Evolutionary conservation across 2,888 invertebrate species (phyloP).

Genomic region (Smittia aterrima): DNA sequence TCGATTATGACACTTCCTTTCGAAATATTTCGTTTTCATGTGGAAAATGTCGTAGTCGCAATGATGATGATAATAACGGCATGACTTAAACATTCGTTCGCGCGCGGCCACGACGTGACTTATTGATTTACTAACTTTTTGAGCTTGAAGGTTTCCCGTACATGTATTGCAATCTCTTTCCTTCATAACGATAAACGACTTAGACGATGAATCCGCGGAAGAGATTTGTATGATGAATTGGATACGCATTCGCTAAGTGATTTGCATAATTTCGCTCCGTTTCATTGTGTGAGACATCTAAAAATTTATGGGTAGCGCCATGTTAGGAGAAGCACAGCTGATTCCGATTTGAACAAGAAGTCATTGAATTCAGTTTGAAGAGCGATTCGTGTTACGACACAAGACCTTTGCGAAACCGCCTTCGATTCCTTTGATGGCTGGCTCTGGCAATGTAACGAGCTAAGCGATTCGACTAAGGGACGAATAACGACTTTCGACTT

Average conservation of each 20-base stretch:
- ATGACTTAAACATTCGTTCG: conserved; percentile 12
- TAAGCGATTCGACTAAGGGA: background rate
- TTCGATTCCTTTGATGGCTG: too few species aligned
- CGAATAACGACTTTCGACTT: too few species aligned
- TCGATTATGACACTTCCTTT: conserved; percentile 40
- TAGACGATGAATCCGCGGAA: conserved; percentile 12
- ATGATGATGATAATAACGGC: background rate
- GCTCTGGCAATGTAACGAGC: background rate
- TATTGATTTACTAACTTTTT: conserved; percentile 15
- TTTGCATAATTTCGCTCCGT: conserved; percentile 21
- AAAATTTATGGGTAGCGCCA: background rate
- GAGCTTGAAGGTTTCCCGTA: conserved; percentile 17
- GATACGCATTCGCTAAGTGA: conserved; percentile 21
- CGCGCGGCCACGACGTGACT: conserved; percentile 23
- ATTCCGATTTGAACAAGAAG: background rate
- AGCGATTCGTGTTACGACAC: too few species aligned
- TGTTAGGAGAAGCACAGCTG: background rate
- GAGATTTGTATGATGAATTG: background rate
- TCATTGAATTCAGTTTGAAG: background rate
- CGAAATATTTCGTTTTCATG: conserved; percentile 23
- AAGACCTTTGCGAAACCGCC: too few species aligned
- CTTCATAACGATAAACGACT: conserved; percentile 3
- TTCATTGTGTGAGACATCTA: background rate
- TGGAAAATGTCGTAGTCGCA: conserved; percentile 1
- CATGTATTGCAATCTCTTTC: background rate